phyloP scores from a whole-genome alignment of 2,888 invertebrate genomes.

The Tachina fera region DNA sequence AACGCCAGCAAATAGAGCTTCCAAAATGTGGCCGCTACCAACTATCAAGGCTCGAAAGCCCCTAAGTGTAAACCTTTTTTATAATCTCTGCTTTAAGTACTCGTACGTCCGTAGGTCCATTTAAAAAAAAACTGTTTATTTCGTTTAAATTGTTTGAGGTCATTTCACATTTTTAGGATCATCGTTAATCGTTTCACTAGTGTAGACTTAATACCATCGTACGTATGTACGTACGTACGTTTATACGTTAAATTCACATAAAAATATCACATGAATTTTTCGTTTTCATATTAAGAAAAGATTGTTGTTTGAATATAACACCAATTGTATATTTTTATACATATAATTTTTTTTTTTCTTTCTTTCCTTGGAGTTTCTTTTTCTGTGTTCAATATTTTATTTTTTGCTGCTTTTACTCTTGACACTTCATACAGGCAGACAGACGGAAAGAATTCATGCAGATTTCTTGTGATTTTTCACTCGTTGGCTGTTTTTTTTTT shows the following conservation, averaged over 20 bases:
- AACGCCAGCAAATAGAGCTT: too few relatives aligned
- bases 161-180: too few relatives aligned
- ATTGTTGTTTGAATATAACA: constrained; percentile 63
- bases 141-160: neutral
- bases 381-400: constrained; percentile 31
- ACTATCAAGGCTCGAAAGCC: too few relatives aligned
- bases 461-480: constrained; percentile 52
- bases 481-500: constrained; percentile 36
- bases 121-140: neutral
- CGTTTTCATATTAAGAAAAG: constrained; percentile 23
- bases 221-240: neutral
- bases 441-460: constrained; percentile 54
- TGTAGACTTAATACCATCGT: constrained; percentile 1
- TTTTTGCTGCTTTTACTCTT: constrained; percentile 52
- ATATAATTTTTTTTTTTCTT: neutral
- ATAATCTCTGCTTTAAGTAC: too few relatives aligned
- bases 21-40: too few relatives aligned
- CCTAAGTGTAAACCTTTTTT: too few relatives aligned
- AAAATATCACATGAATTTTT: constrained; percentile 51
- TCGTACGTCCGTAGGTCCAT: too few relatives aligned
- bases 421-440: constrained; percentile 52
- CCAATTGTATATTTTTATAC: constrained; percentile 41
- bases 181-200: neutral
- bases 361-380: constrained; percentile 30
- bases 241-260: constrained; percentile 31